These are phyloP conservation scores for Myotis davidii DNA, from an alignment of 2,113 vertebrate genomes.

Conservation along the genomic window DNA sequence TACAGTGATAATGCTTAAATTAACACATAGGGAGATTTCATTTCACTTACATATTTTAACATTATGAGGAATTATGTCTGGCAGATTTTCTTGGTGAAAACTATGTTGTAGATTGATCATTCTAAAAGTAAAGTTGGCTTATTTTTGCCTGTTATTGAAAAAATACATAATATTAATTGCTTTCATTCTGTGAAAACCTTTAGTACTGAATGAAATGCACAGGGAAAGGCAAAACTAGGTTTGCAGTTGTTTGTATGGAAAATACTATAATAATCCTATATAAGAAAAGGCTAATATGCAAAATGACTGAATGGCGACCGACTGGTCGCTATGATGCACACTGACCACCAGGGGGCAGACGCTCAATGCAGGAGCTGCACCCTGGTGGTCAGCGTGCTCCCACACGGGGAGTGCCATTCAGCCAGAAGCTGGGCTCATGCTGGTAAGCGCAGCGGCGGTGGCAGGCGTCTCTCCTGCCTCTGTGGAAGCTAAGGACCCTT, in stretches of 20 bases:
- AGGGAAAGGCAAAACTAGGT: not conserved
- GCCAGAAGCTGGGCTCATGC: too few relatives aligned
- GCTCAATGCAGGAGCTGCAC: too few relatives aligned
- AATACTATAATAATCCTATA: not conserved
- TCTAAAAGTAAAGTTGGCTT: slow-evolving; percentile 52
- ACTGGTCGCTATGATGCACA: rapidly evolving
- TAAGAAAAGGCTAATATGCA: too few relatives aligned
- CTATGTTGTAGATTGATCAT: slow-evolving; percentile 1
- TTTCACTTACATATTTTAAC: slow-evolving; percentile 68
- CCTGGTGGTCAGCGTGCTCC: too few relatives aligned
- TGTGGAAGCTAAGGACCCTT: too few relatives aligned
- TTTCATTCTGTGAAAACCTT: slow-evolving; percentile 12
- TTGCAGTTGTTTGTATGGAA: not conserved
- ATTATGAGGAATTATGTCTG: slow-evolving; percentile 52
- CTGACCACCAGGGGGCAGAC: too few relatives aligned
- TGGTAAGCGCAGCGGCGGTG: too few relatives aligned
- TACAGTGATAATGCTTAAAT: slow-evolving; percentile 59
- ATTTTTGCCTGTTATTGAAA: slow-evolving; percentile 14
- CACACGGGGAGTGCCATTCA: too few relatives aligned
- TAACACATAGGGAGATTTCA: slow-evolving; percentile 49
- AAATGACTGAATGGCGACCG: too few relatives aligned
- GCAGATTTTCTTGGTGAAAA: slow-evolving; percentile 34
- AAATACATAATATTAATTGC: slow-evolving; percentile 39
- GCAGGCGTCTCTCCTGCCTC: too few relatives aligned
- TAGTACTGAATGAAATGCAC: slow-evolving; percentile 28